phyloP scores from a whole-genome alignment of 2,113 vertebrate genomes.

The Hystrix cristata region DNA sequence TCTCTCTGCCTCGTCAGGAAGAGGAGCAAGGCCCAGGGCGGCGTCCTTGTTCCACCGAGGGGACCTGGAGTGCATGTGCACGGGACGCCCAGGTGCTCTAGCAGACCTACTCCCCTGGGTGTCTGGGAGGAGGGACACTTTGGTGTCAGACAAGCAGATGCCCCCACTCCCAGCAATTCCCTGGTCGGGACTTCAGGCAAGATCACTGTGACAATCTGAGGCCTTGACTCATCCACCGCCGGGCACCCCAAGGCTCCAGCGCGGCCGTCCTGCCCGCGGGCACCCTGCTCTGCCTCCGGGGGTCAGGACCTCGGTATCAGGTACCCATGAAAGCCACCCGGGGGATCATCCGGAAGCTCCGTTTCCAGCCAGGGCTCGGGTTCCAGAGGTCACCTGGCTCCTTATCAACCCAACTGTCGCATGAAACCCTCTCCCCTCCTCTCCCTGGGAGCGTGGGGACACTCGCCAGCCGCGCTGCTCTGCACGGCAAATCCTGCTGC shows the following conservation, averaged over 20 bases:
- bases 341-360: background rate
- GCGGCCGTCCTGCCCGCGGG: background rate
- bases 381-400: slow-evolving; percentile 32
- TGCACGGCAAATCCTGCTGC: rapidly evolving
- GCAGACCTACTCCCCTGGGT: background rate
- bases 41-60: too few relatives aligned
- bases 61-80: too few relatives aligned
- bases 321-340: slow-evolving; percentile 46
- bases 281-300: background rate
- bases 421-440: rapidly evolving
- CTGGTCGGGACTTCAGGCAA: too few relatives aligned
- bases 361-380: slow-evolving; percentile 17
- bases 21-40: background rate
- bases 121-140: background rate
- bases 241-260: background rate
- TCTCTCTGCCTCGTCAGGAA: background rate
- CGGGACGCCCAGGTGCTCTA: rapidly evolving
- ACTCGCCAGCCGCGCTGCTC: rapidly evolving
- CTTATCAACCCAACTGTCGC: background rate
- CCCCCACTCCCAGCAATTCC: background rate
- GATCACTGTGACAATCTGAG: background rate
- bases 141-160: background rate
- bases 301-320: slow-evolving; percentile 16
- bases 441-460: rapidly evolving
- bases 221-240: background rate